These are phyloP conservation scores for Dasypolia templi DNA, from an alignment of 2,888 invertebrate genomes.

Conservation along the genomic window DNA sequence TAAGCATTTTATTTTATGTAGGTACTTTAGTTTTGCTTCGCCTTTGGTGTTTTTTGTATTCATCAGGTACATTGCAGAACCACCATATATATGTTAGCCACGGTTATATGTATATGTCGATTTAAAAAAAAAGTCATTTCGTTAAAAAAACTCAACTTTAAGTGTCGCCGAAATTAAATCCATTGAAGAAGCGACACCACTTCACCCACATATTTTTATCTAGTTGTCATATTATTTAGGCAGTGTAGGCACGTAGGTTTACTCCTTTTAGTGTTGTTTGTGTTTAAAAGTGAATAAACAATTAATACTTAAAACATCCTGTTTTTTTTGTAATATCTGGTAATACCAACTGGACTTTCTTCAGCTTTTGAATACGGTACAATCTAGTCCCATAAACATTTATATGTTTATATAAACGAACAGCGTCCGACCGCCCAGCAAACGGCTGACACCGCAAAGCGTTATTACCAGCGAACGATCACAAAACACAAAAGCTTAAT, in stretches of 20 bases:
- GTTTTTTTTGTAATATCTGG: background rate
- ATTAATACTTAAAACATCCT: background rate
- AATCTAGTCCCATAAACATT: background rate
- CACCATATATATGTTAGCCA: no score
- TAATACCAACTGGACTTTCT: background rate
- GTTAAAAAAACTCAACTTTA: no score
- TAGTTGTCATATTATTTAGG: background rate
- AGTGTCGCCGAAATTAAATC: background rate
- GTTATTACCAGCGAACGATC: slow-evolving; percentile 32
- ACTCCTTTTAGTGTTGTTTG: background rate
- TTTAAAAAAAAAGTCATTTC: background rate
- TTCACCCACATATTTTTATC: background rate
- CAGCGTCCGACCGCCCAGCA: background rate
- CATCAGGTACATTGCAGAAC: no score
- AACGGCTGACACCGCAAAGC: background rate
- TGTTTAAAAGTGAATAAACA: background rate
- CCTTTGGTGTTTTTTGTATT: background rate
- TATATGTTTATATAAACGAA: background rate
- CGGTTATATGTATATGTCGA: background rate
- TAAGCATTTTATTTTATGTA: background rate
- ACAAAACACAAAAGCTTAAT: slow-evolving; percentile 8
- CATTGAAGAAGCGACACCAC: background rate
- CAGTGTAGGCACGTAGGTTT: background rate
- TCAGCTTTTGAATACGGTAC: background rate
- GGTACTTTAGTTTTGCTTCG: background rate